Evolutionary conservation across 2,888 invertebrate species (phyloP), one percentile per base, ranked within the genome.

Genomic region (Amiota minor): DNA sequence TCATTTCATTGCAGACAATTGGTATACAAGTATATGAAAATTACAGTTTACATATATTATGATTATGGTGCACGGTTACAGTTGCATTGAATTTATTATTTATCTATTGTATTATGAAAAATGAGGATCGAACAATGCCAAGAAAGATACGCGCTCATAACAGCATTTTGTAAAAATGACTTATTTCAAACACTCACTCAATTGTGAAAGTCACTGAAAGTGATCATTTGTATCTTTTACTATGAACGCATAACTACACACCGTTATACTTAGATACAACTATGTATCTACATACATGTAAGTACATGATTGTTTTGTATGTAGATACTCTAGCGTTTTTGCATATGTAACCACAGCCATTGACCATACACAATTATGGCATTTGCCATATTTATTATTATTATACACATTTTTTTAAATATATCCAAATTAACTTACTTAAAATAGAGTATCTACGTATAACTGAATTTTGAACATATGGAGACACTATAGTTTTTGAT

Each of bases 191-290:
- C 35, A 35, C 6, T 35, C 35, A 35, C 0, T 35, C 59, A 59
- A 11, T 59, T 59, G 59, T 59, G 59, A 59, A 59, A 59, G 59
- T 59, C 59, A 59, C 59, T 59, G 18, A 59, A 20, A 16, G 59
- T 20, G 35, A 35, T 35, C 35, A 35, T 18, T 59, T 59, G 59
- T 59, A 16, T 59, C 59, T n/a, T 59, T 59, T 9, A 59, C 18
- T 18, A 59, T 6, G 6, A 35, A 35, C 35, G 2, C 35, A 35
- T 6, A 35, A 35, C 35, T 35, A 35, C 35, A 35, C 35, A 35
- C 35, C 35, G 35, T 35, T 35, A 35, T 35, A 35, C 35, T 6
- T 35, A 35, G 6, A n/a, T n/a, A n/a, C n/a, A n/a, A n/a, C n/a
- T n/a, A n/a, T n/a, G n/a, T n/a, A n/a, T n/a, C n/a, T n/a, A n/a